phyloP scores from a whole-genome alignment of 2,888 invertebrate species.

The Diadegma fenestrale region DNA sequence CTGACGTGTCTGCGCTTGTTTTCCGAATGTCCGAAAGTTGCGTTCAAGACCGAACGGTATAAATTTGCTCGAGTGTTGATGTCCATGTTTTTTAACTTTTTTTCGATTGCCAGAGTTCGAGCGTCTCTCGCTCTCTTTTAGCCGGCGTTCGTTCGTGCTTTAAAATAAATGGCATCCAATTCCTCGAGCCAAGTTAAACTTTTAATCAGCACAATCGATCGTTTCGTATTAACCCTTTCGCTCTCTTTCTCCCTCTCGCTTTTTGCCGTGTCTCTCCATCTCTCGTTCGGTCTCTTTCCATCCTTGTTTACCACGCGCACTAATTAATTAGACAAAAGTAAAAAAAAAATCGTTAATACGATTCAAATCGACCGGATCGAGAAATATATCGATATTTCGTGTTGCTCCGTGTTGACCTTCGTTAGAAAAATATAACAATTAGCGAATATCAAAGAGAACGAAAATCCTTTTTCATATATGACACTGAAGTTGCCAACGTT shows the following conservation, averaged over 20 bases:
- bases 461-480: background rate
- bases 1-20: background rate
- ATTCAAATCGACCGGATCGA: background rate
- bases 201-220: constrained; percentile 50
- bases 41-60: background rate
- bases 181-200: constrained; percentile 46
- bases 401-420: background rate
- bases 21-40: constrained; percentile 1
- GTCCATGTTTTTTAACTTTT: background rate
- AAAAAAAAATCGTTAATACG: background rate
- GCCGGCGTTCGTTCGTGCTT: constrained; percentile 7
- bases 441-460: too few relatives aligned
- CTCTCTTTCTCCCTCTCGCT: background rate
- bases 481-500: too few relatives aligned
- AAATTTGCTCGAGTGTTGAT: constrained; percentile 5
- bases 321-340: constrained; percentile 8
- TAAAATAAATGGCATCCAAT: constrained; percentile 53
- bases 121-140: background rate
- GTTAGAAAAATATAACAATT: too few relatives aligned
- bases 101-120: constrained; percentile 1
- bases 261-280: background rate
- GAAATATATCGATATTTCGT: background rate
- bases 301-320: background rate
- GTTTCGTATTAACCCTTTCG: constrained; percentile 28
- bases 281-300: background rate